phyloP scores from a whole-genome alignment of 1,140 invertebrate genomes.

The Eupristina koningsbergeri region DNA sequence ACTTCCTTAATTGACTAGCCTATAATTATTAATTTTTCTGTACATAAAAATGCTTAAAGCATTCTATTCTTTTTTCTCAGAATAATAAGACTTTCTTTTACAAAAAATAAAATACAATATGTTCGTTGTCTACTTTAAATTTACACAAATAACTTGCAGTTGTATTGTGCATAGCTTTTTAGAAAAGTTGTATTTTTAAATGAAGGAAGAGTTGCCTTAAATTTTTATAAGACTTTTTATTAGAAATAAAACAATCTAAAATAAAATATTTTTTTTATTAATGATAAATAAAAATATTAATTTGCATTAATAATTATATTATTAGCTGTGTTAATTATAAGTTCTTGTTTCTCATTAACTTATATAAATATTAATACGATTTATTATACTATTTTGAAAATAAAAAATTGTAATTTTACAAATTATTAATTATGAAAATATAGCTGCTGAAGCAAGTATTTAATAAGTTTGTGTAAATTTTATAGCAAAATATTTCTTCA shows the following conservation, averaged over 20 bases:
- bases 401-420: slow-evolving; percentile 20
- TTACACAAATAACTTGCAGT: background rate
- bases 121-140: slow-evolving; percentile 22
- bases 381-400: slow-evolving; percentile 1
- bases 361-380: background rate
- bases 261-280: background rate
- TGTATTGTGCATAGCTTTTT: slow-evolving; percentile 28
- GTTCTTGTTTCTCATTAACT: slow-evolving; percentile 26
- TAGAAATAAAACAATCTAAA: background rate
- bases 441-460: slow-evolving; percentile 1
- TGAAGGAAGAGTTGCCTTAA: slow-evolving; percentile 33
- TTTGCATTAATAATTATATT: background rate
- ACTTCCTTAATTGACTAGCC: slow-evolving; percentile 24
- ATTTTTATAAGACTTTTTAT: slow-evolving; percentile 32
- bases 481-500: slow-evolving; percentile 4
- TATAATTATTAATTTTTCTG: slow-evolving; percentile 28
- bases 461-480: slow-evolving; percentile 21
- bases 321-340: slow-evolving; percentile 29
- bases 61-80: slow-evolving; percentile 35
- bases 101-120: slow-evolving; percentile 23
- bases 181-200: slow-evolving; percentile 41
- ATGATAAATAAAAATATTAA: slow-evolving; percentile 12
- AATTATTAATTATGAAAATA: slow-evolving; percentile 18
- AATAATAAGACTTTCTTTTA: slow-evolving; percentile 7
- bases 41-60: slow-evolving; percentile 43